Percentiles rank a stretch among this genome's conserved stretches.
phyloP scores from a whole-genome alignment of 1,140 invertebrate species.

The Mizuhopecten yessoensis region DNA sequence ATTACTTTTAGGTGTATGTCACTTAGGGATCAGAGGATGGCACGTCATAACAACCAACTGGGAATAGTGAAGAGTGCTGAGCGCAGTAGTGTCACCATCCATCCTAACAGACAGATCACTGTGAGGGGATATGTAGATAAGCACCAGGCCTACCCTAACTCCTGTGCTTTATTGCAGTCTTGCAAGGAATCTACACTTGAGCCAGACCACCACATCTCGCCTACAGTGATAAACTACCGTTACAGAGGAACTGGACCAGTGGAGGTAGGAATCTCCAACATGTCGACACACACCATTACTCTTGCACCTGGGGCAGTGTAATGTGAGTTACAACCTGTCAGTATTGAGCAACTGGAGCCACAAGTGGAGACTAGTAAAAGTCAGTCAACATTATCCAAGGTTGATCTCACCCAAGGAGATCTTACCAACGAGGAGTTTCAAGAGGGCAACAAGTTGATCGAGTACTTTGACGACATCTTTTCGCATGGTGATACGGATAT shows the following conservation, averaged over 20 bases:
- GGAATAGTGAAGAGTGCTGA: slow-evolving; percentile 46
- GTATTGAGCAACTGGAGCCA: neutral
- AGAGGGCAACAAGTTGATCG: too few species aligned
- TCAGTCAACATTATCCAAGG: too few species aligned
- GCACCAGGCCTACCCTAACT: neutral
- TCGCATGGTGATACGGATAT: too few species aligned
- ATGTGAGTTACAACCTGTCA: slow-evolving; percentile 52
- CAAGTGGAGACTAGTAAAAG: neutral
- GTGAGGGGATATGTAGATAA: slow-evolving; percentile 44
- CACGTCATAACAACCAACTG: neutral
- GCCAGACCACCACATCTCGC: slow-evolving; percentile 46
- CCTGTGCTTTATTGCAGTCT: neutral
- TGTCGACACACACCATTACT: slow-evolving; percentile 49
- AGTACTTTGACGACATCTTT: too few species aligned
- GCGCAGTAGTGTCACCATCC: neutral
- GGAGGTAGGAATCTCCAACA: slow-evolving; percentile 23
- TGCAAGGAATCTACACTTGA: too few species aligned
- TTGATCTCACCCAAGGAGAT: too few species aligned
- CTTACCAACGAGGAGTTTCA: too few species aligned
- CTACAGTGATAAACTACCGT: slow-evolving; percentile 38
- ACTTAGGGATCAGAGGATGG: slow-evolving; percentile 40
- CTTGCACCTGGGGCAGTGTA: slow-evolving; percentile 43
- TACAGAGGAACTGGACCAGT: neutral
- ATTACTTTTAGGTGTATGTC: neutral
- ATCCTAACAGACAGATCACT: slow-evolving; percentile 25